phyloP scores from a whole-genome alignment of 1,140 invertebrate genomes.

The Contarinia nasturtii region DNA sequence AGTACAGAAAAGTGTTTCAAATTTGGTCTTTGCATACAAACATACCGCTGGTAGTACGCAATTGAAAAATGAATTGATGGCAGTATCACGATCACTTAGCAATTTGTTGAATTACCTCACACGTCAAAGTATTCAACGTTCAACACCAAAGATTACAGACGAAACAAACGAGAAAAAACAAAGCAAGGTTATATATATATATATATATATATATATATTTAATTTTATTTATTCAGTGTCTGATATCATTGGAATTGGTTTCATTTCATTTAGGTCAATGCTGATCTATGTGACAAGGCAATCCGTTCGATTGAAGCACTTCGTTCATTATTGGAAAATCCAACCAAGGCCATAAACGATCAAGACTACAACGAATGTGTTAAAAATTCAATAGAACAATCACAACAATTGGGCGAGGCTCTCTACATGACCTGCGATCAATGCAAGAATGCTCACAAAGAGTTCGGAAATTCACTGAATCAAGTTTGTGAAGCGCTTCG shows the following conservation, averaged over 20 bases:
- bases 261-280: slow-evolving; percentile 43
- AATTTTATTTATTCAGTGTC: too few relatives aligned
- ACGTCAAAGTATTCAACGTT: slow-evolving; percentile 29
- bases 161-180: too few relatives aligned
- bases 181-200: background rate
- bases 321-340: slow-evolving; percentile 63
- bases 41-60: slow-evolving; percentile 40
- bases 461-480: slow-evolving; percentile 71
- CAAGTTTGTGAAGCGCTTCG: slow-evolving; percentile 74
- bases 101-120: slow-evolving; percentile 82
- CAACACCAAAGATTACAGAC: too few relatives aligned
- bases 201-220: too few relatives aligned
- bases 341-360: slow-evolving; percentile 73
- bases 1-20: slow-evolving; percentile 81
- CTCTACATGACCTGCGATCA: slow-evolving; percentile 88
- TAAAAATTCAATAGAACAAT: slow-evolving; percentile 85
- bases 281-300: slow-evolving; percentile 93
- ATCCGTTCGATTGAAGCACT: slow-evolving; percentile 82
- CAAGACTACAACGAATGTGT: slow-evolving; percentile 87
- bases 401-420: slow-evolving; percentile 68
- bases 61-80: slow-evolving; percentile 54
- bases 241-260: too few relatives aligned
- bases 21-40: slow-evolving; percentile 71
- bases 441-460: slow-evolving; percentile 73
- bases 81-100: slow-evolving; percentile 74